Evolutionary conservation across 1,140 invertebrate genomes (phyloP).

Genomic region (Ceratina australensis): DNA sequence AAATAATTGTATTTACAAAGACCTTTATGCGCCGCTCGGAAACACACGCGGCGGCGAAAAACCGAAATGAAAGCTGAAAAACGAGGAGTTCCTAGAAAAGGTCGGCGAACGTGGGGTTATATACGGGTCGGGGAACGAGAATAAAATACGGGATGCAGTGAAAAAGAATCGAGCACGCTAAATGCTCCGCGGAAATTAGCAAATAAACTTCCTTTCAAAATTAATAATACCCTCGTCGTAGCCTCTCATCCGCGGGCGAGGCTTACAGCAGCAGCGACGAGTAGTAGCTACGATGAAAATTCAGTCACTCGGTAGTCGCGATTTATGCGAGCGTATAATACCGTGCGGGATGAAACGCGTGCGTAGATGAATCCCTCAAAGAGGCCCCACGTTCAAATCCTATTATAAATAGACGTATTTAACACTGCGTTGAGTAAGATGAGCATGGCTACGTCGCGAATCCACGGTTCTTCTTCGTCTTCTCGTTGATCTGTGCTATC

Average conservation of each 20-base stretch:
- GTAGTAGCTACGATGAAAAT: background rate
- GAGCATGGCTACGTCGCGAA: conserved; percentile 4
- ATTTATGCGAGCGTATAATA: background rate
- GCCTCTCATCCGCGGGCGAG: conserved; percentile 12
- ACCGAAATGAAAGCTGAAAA: background rate
- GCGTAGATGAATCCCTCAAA: conserved; percentile 38
- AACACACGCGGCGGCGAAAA: background rate
- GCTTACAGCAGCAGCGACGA: background rate
- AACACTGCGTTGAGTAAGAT: conserved; percentile 39
- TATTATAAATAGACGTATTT: conserved; percentile 60
- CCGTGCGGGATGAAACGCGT: background rate
- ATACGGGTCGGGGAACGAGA: too few relatives aligned
- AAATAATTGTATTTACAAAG: conserved; percentile 7
- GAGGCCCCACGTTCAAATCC: conserved; percentile 59
- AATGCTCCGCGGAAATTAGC: conserved; percentile 26
- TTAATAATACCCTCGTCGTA: conserved; percentile 24
- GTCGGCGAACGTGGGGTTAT: too few relatives aligned
- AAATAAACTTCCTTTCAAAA: conserved; percentile 54
- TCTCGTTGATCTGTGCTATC: background rate
- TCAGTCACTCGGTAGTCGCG: background rate
- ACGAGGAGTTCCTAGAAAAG: too few relatives aligned
- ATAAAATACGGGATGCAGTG: too few relatives aligned
- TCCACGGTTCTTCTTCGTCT: background rate
- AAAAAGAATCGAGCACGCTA: background rate
- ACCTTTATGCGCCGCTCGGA: background rate